Base-by-base conservation (phyloP, 2,797 vertebrate species). In the Coregonus suidteri region DNA sequence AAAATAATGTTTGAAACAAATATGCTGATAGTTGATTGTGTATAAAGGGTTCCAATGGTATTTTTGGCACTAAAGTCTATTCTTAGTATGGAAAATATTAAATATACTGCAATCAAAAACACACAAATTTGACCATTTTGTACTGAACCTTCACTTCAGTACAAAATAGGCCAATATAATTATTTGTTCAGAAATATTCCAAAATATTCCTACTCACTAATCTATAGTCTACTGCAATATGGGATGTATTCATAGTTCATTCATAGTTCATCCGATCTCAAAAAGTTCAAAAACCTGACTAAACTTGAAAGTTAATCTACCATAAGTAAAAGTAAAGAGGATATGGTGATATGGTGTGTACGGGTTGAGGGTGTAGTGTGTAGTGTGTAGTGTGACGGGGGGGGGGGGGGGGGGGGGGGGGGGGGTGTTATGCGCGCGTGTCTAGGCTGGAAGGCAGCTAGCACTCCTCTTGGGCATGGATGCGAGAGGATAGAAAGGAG, bases 391-490 rank as follows among this genome's bases (percentile, higher is more conserved):
- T 25, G 25, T 20, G 56, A 37, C 14, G 56, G 31, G 1, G 15
- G 70, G 7, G 20, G 14, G 30, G 54, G 7, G 20, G 14, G 30
- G 54, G 31, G 1, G 15, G 70, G 56, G 31, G 1, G 15, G 70
- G 7, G 20, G 14, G 30, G 54, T 20, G 15, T 41, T 11, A 7
- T 13, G 71, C 35, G 71, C 1, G 52, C n/a, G 25, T 35, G 52
- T 56, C 4, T 30, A 30, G 30, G 53, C 71, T 73, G 71, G 30
- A 54, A 56, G 71, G 70, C 47, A 72, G 53, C 86, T 76, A 76
- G 15, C 71, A 64, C 2, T 52, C 79, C 84, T 88, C 20, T 79
- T 85, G 76, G 87, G 84, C 70, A 82, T 81, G 82, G 74, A 81
- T 47, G 83, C 77, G 88, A 80, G 82, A 82, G 78, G 35, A 85